Evolutionary conservation across 2,888 invertebrate species (phyloP).

Genomic region (Pristionchus exspectatus): DNA sequence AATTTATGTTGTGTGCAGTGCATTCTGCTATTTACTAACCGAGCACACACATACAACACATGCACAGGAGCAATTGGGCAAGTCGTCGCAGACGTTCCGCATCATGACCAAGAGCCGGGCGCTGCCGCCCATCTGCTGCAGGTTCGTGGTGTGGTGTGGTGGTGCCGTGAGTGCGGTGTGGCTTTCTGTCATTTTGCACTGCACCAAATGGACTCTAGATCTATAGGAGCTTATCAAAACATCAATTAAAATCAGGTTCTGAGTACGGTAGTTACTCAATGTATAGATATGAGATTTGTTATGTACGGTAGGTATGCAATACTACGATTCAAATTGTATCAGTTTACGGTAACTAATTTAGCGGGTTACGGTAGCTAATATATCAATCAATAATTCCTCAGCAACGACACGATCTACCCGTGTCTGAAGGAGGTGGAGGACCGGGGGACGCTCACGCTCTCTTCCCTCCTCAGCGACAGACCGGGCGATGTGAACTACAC

Average conservation of each 20-base stretch:
- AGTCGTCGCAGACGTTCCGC: not conserved
- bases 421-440: constrained; percentile 27
- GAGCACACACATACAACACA: not conserved
- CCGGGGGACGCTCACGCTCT: not conserved
- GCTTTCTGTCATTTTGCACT: constrained; percentile 9
- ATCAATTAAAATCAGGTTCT: no score
- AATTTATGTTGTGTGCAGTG: not conserved
- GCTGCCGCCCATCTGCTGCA: constrained; percentile 23
- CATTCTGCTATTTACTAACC: not conserved
- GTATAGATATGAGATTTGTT: no score
- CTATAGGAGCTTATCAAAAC: no score
- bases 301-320: no score
- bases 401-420: constrained; percentile 39
- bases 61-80: constrained; percentile 7
- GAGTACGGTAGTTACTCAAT: no score
- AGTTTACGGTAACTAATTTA: not conserved
- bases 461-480: not conserved
- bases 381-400: not conserved
- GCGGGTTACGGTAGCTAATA: not conserved
- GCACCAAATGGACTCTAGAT: no score
- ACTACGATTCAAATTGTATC: no score
- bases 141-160: not conserved
- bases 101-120: not conserved
- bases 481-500: not conserved
- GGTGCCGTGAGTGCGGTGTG: not conserved